A percentile compares a stretch with the other conserved stretches of the same genome.
Conservation (phyloP, 2,797 vertebrate genomes). For the Botia almorhae region DNA sequence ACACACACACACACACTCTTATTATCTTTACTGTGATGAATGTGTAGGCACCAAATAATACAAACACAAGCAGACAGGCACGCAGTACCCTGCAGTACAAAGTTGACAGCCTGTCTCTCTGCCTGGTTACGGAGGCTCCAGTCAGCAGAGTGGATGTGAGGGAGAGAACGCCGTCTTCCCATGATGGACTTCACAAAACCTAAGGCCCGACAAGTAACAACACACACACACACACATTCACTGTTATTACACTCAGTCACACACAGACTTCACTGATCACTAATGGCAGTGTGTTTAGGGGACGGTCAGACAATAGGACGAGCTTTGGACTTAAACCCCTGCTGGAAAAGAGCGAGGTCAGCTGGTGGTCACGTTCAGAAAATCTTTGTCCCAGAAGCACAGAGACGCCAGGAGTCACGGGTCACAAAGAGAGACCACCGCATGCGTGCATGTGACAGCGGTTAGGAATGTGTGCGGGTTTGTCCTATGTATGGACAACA, state of each 20-base stretch:
- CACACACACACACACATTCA: slow-evolving; percentile 35
- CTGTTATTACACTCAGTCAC: slow-evolving; percentile 34
- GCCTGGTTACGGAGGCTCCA: slow-evolving; percentile 85
- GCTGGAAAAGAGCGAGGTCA: slow-evolving; percentile 70
- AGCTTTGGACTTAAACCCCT: slow-evolving; percentile 77
- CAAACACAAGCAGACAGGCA: slow-evolving; percentile 27
- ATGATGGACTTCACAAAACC: slow-evolving; percentile 88
- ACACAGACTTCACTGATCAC: slow-evolving; percentile 44
- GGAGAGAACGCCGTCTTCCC: slow-evolving; percentile 86
- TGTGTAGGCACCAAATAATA: background rate
- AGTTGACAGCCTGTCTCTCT: slow-evolving; percentile 94
- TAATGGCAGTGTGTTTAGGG: slow-evolving; percentile 55
- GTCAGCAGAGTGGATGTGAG: slow-evolving; percentile 80
- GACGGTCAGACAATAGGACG: slow-evolving; percentile 74
- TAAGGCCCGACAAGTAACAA: slow-evolving; percentile 60
- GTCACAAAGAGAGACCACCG: slow-evolving; percentile 47
- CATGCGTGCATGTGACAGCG: slow-evolving; percentile 27
- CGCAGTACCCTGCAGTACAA: slow-evolving; percentile 89
- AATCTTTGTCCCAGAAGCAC: slow-evolving; percentile 66
- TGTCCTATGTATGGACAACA: slow-evolving; percentile 29
- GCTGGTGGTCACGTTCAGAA: slow-evolving; percentile 66
- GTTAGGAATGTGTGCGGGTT: slow-evolving; percentile 41
- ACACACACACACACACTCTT: too few species aligned
- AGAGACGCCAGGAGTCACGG: slow-evolving; percentile 53
- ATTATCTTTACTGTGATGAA: background rate